Evolutionary conservation across 2,888 invertebrate genomes (phyloP).

Genomic region (Ornithoptera priamus): DNA sequence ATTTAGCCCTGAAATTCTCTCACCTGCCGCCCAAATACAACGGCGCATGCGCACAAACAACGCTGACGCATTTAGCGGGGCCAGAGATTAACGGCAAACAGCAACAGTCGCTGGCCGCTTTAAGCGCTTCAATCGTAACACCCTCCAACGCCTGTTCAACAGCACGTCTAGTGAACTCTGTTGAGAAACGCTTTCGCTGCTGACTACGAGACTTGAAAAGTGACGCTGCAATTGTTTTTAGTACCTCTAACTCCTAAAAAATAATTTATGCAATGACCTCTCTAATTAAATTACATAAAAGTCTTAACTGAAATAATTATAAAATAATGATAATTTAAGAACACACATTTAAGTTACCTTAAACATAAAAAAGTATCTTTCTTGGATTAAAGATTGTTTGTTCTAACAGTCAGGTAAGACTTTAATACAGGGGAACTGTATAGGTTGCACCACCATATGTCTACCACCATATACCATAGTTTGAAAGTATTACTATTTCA

Average conservation of each 20-base stretch:
- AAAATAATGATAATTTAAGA: too few relatives aligned
- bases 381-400: too few relatives aligned
- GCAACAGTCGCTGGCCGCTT: slow-evolving; percentile 59
- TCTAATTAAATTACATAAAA: too few relatives aligned
- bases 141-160: slow-evolving; percentile 79
- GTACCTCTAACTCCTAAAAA: slow-evolving; percentile 62
- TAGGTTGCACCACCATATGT: too few relatives aligned
- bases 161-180: slow-evolving; percentile 83
- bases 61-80: slow-evolving; percentile 65
- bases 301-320: too few relatives aligned
- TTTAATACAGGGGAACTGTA: too few relatives aligned
- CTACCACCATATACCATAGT: too few relatives aligned
- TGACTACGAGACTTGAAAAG: slow-evolving; percentile 60
- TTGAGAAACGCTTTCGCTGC: slow-evolving; percentile 64
- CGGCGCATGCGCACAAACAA: slow-evolving; percentile 80
- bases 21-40: slow-evolving; percentile 84
- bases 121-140: slow-evolving; percentile 57
- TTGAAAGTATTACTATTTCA: too few relatives aligned
- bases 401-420: too few relatives aligned
- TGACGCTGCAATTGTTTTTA: slow-evolving; percentile 67
- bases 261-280: too few relatives aligned
- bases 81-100: slow-evolving; percentile 61
- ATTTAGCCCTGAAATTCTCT: slow-evolving; percentile 17
- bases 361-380: too few relatives aligned
- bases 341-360: too few relatives aligned